Percentiles rank a stretch among this genome's conserved stretches.
Evolutionary conservation across 2,797 vertebrate genomes (phyloP).

Genomic region (Peromyscus melanophrys): DNA sequence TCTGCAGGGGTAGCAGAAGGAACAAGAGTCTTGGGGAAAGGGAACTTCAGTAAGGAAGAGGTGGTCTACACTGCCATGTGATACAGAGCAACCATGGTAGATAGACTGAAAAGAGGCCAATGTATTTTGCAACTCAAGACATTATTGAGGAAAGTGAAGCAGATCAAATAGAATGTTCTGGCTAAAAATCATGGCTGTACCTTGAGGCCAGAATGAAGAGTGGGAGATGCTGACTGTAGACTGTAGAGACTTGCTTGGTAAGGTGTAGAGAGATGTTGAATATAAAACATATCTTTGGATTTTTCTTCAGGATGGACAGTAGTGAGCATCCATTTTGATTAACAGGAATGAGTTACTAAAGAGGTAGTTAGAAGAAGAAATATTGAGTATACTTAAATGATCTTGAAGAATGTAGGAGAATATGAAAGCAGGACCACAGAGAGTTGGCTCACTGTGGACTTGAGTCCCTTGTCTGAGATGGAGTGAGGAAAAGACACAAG

Average conservation of each 20-base stretch:
- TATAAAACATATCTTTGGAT: neutral
- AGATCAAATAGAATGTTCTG: neutral
- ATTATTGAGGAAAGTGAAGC: neutral
- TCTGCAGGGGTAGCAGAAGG: neutral
- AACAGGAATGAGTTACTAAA: conserved; percentile 4
- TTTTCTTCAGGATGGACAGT: neutral
- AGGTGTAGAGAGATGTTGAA: neutral
- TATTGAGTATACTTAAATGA: neutral
- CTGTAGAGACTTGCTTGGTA: conserved; percentile 6
- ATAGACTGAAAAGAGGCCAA: neutral
- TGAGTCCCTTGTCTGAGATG: neutral
- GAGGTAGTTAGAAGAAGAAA: conserved; percentile 11
- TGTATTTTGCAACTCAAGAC: neutral
- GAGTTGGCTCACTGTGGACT: neutral
- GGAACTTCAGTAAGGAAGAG: neutral
- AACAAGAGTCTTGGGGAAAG: neutral
- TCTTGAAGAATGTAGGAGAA: neutral
- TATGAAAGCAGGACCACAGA: neutral
- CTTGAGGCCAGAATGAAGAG: conserved; percentile 18
- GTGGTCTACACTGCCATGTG: neutral
- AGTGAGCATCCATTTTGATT: neutral
- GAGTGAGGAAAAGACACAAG: neutral
- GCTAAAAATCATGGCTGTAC: neutral
- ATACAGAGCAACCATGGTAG: neutral
- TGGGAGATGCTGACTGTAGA: neutral